Evolutionary conservation across 2,797 vertebrate genomes (phyloP).

Genomic region (Carcharodon carcharias): DNA sequence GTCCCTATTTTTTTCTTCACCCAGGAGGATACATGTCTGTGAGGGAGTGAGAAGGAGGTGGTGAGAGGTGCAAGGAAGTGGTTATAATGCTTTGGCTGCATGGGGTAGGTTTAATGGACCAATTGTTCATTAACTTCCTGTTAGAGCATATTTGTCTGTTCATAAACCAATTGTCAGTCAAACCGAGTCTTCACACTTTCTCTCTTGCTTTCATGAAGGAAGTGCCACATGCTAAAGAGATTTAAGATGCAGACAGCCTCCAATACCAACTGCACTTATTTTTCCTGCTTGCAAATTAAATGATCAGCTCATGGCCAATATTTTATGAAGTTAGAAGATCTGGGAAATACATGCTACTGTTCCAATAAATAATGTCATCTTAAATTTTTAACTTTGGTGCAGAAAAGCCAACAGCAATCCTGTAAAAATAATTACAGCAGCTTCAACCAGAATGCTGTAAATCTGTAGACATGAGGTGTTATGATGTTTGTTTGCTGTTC

Average conservation of each 20-base stretch:
- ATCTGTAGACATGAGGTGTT: background rate
- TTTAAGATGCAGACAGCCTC: too few species aligned
- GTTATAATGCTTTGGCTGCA: background rate
- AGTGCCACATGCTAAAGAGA: background rate
- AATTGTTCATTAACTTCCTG: background rate
- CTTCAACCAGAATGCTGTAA: background rate
- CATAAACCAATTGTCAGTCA: background rate
- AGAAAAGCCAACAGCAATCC: background rate
- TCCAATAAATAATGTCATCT: background rate
- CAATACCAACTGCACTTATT: background rate
- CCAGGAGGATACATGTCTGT: background rate
- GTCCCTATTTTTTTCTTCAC: too few species aligned
- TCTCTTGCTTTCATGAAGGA: background rate
- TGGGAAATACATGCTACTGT: background rate
- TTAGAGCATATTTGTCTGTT: background rate
- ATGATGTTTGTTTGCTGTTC: background rate
- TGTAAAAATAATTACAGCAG: background rate
- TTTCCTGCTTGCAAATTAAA: background rate
- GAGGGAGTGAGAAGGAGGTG: background rate
- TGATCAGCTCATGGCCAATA: background rate
- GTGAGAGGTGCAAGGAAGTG: background rate
- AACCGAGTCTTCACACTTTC: background rate
- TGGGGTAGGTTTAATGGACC: background rate
- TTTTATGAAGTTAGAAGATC: background rate
- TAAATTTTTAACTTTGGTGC: background rate